Base-by-base conservation (phyloP, 1,140 invertebrate genomes). In the Tetranychus urticae region DNA sequence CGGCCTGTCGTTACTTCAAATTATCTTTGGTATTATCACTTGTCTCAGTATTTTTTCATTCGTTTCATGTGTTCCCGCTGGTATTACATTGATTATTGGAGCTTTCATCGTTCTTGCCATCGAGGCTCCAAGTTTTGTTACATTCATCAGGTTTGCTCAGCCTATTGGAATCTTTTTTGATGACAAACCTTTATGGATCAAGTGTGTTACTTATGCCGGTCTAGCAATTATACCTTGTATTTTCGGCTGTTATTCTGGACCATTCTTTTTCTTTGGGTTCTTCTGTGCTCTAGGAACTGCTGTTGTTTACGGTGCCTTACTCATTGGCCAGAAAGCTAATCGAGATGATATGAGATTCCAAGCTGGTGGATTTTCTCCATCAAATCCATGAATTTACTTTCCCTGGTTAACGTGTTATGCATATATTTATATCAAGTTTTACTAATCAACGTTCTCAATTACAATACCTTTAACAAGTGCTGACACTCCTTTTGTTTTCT, bases 301-400 rank as follows among this genome's bases (percentile, higher is more conserved):
- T n/a, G 63, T 14, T 10, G 8, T 64, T 34, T 62, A 64, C 48
- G 63, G 61, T n/a, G 45, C 50, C 23, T 13, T 64, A 14, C 13
- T 63, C 7, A n/a, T 63, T 13, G 61, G 61, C 13, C 36, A 42
- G 39, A 42, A 42, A 46, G 63, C 63, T 12, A 48, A 39, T 39
- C 56, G 46, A 10, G 63, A 64, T 59, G 57, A 64, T 13, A 64
- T 64, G 63, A 56, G 61, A 36, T 64, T 60, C 47, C 63, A 64
- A 58, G 63, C 61, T 14, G 63, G 61, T 12, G 35, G 34, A 42
- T 42, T 42, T 10, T 42, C 39, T 6, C 39, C 39, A 42, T 5
- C 39, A 6, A 6, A 42, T 5, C 5, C 39, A 5, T 42, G 39
- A 10, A 5, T 6, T 42, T 10, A 42, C 5, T 6, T 42, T 42